These are phyloP conservation scores for Hartigia nigra DNA, from an alignment of 2,888 invertebrate genomes.

Conservation along the genomic window DNA sequence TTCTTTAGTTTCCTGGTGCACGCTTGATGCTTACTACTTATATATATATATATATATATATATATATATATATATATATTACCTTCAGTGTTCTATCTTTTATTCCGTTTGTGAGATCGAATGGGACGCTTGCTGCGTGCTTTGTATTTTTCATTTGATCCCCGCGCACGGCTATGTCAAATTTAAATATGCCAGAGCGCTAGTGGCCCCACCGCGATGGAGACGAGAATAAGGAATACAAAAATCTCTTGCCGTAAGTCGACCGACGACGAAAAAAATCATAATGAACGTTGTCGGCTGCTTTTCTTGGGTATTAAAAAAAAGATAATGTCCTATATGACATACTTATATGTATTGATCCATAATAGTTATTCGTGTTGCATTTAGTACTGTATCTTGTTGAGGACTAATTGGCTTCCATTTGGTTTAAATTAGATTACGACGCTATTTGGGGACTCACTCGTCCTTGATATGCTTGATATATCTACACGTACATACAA, in stretches of 20 bases:
- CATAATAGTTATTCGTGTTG: not conserved
- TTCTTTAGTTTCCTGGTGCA: constrained; percentile 1
- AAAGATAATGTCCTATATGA: not conserved
- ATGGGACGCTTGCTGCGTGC: not conserved
- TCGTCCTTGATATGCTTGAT: not conserved
- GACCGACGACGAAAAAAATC: not conserved
- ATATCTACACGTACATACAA: not conserved
- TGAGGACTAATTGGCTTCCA: not conserved
- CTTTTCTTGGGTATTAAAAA: not conserved
- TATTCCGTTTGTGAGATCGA: not conserved
- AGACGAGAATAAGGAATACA: not conserved
- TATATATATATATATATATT: constrained; percentile 17
- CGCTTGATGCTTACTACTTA: not conserved
- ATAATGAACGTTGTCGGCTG: not conserved
- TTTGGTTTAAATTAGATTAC: not conserved
- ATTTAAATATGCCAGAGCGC: not conserved
- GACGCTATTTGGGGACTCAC: not conserved
- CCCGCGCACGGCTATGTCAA: not conserved
- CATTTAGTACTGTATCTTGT: not conserved
- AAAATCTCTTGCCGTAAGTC: not conserved
- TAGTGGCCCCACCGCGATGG: not conserved
- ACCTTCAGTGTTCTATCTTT: not conserved
- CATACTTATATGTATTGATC: not conserved
- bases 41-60: constrained; percentile 5
- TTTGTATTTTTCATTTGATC: not conserved